Evolutionary conservation across 2,888 invertebrate species (phyloP).

Genomic region (Campoplex nolae): DNA sequence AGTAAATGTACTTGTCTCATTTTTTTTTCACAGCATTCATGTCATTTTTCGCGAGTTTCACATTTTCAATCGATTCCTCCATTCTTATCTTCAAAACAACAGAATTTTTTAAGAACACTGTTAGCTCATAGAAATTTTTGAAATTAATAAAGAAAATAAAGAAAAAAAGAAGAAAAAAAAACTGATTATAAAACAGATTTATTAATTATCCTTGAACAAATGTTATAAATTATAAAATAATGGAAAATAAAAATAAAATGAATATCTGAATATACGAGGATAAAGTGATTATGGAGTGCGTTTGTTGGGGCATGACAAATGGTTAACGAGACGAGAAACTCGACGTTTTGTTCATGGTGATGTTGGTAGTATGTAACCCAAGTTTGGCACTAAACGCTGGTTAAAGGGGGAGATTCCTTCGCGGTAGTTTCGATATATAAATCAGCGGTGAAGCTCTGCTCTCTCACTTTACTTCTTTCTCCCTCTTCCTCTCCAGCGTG

Average conservation of each 20-base stretch:
- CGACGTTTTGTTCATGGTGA: constrained; percentile 35
- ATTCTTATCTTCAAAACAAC: neutral
- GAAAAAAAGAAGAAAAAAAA: neutral
- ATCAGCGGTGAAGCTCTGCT: constrained; percentile 52
- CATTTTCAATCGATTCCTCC: neutral
- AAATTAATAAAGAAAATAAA: neutral
- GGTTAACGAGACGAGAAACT: constrained; percentile 28
- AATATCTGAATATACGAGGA: neutral
- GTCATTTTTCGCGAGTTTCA: no score
- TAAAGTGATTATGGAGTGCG: neutral
- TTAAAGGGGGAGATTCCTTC: constrained; percentile 11
- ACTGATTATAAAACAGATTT: no score
- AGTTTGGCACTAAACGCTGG: constrained; percentile 26
- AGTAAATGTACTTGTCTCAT: no score
- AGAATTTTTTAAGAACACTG: no score
- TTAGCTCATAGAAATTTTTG: no score
- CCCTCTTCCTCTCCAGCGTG: neutral
- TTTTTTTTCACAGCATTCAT: no score
- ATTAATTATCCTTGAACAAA: no score
- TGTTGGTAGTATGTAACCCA: constrained; percentile 30
- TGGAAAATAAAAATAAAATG: neutral
- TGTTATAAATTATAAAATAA: neutral
- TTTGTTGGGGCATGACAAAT: constrained; percentile 17
- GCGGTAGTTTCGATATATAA: constrained; percentile 59
- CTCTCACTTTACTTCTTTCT: neutral